Evolutionary conservation across 2,113 vertebrate genomes (phyloP).

Genomic region (Nothobranchius kuhntae): DNA sequence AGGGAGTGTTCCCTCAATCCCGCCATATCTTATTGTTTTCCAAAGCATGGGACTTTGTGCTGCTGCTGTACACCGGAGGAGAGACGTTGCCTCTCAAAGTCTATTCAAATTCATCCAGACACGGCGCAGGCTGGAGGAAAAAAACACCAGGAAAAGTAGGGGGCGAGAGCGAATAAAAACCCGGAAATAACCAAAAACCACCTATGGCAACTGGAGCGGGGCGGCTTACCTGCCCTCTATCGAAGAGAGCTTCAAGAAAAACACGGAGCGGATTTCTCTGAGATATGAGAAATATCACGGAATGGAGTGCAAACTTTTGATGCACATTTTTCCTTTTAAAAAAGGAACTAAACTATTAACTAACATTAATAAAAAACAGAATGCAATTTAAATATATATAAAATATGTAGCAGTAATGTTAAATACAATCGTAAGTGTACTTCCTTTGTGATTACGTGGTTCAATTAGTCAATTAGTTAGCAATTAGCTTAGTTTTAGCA

Average conservation of each 20-base stretch:
- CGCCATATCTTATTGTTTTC: conserved; percentile 72
- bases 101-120: conserved; percentile 66
- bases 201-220: conserved; percentile 79
- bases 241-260: conserved; percentile 40
- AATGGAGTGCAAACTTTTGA: no score
- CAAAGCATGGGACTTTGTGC: conserved; percentile 61
- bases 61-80: conserved; percentile 31
- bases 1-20: conserved; percentile 47
- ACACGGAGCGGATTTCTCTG: conserved; percentile 45
- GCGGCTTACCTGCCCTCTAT: conserved; percentile 66
- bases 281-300: no score
- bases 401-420: no score
- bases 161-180: conserved; percentile 61
- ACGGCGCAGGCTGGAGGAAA: conserved; percentile 28
- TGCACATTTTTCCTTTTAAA: no score
- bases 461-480: no score
- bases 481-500: no score
- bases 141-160: conserved; percentile 61
- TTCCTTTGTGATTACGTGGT: no score
- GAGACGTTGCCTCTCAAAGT: conserved; percentile 64
- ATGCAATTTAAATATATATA: no score
- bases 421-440: no score
- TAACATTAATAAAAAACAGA: no score
- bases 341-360: no score
- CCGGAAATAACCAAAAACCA: conserved; percentile 63